Base-by-base conservation (phyloP, 2,113 vertebrate species). In the Podarcis raffonei region DNA sequence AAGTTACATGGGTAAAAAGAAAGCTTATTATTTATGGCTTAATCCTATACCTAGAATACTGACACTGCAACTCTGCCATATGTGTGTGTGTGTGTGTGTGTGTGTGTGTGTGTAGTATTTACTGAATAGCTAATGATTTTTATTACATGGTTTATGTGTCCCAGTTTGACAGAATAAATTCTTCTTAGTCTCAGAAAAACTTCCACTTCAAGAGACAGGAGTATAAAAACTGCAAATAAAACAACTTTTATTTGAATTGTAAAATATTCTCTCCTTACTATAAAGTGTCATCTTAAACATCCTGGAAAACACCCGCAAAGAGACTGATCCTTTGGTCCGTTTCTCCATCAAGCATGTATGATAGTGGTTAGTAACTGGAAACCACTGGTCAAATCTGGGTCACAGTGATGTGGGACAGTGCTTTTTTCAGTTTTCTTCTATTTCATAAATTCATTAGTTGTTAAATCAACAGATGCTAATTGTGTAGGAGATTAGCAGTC, bases 261-360 rank as follows among this genome's bases (percentile, higher is more conserved):
- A 92, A 95, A 94, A 92, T 88, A 87, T 89, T 75, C 79, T 89
- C 76, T 27, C 86, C 0, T 82, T 91, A 78, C 35, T 86, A 77
- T 12, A 65, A 85, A 80, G 2, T 83, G 35, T 35, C 18, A 62
- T 20, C 15, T 18, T 15, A 62, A 91, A 59, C 30, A 32, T 8
- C 79, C 75, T 84, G 30, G 68, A 89, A 92, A 89, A 77, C 75
- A 81, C 4, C 66, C 9, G 16, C 42, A 53, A 32, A 53, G 39
- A 48, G 32, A 8, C 15, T 39, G 74, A 65, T 22, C 16, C 13
- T 66, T 76, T 86, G 3, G 18, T 32, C 27, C 9, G 6, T 42
- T 37, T 35, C 57, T 66, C 20, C 9, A 66, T 65, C 27, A 59
- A 57, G 32, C 35, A 53, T n/a, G 39, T 9, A 37, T 22, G 35